Base-by-base conservation (phyloP, 2,888 invertebrate species). In the Macrophya annulata region DNA sequence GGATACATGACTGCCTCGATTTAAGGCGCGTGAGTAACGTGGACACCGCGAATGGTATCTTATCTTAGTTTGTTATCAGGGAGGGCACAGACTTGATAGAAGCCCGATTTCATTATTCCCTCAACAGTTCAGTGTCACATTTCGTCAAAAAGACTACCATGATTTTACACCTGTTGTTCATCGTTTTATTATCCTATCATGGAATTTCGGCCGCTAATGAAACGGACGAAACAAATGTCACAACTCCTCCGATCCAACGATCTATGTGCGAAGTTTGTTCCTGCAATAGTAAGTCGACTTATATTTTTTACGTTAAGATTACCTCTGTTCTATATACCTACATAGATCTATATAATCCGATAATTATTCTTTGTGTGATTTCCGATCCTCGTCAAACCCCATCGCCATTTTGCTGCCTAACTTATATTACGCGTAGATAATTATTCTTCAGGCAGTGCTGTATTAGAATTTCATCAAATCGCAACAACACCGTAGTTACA, bases 1-100 rank as follows among this genome's bases (percentile, higher is more conserved):
- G 71, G 68, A 76, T 76, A 68, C 59, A 31, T 45, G 71, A 79
- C 25, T 17, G 71, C 0, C 59, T 37, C 9, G 77, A 65, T 77
- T 74, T 68, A 79, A 86, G 43, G 72, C 12, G 43, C n/a, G 45
- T 88, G 88, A 88, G 87, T 88, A 88, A 88, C 83, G 79, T 51
- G 83, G 62, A 37, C 85, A 83, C 85, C 84, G 84, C 72, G 84
- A 88, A 88, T 87, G 86, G 86, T 88, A 88, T 88, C 88, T 76
- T 82, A 74, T 85, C 85, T 82, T 59, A 48, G 51, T 59, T 62
- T 81, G 85, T 88, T 88, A 88, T 88, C 88, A 86, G 85, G 86
- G 84, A 85, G 85, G 85, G 55, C 83, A 85, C 68, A 62, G 83
- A 76, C 62, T 86, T 86, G 59, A 86, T 88, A 88, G 79, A 85